Conservation (phyloP, 1,140 invertebrate genomes). For the Drosophila ananassae region DNA sequence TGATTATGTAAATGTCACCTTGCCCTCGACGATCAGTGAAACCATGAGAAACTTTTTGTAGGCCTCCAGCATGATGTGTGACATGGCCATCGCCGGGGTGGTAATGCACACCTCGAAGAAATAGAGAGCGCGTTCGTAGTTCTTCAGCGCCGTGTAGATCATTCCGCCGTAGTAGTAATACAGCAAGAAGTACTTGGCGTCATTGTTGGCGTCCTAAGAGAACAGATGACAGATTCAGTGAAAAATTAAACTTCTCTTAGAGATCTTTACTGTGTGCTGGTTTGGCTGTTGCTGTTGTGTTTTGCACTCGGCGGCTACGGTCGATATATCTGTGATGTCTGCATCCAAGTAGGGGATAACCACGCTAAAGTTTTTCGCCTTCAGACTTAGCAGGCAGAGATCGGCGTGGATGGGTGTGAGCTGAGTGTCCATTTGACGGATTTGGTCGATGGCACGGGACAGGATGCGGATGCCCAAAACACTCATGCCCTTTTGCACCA, state of each 20-base stretch:
- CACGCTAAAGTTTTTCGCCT: constrained; percentile 96
- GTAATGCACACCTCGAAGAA: constrained; percentile 98
- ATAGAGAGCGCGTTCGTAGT: constrained; percentile 95
- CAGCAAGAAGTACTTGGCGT: constrained; percentile 96
- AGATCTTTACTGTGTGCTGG: constrained; percentile 51
- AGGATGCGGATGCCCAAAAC: constrained; percentile 94
- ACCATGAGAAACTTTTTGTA: constrained; percentile 98
- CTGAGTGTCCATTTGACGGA: constrained; percentile 94
- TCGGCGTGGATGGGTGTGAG: constrained; percentile 97
- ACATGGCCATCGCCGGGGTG: constrained; percentile 95
- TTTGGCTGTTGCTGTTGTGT: constrained; percentile 69
- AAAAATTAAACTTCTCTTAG: not conserved
- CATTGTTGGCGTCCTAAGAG: constrained; percentile 88
- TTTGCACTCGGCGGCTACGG: constrained; percentile 82
- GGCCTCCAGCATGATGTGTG: constrained; percentile 98
- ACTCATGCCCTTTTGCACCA: constrained; percentile 90
- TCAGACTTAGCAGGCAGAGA: constrained; percentile 95
- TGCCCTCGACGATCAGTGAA: constrained; percentile 95
- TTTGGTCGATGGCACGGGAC: constrained; percentile 93
- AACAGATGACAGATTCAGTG: constrained; percentile 9
- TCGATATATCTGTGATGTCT: constrained; percentile 95
- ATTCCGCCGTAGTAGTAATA: constrained; percentile 99
- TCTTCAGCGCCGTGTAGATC: constrained; percentile 97
- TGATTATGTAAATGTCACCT: constrained; percentile 85
- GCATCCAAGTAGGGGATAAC: constrained; percentile 94